These are phyloP conservation scores for Oxycera nigricornis DNA, from an alignment of 2,888 invertebrate genomes.

Conservation along the genomic window DNA sequence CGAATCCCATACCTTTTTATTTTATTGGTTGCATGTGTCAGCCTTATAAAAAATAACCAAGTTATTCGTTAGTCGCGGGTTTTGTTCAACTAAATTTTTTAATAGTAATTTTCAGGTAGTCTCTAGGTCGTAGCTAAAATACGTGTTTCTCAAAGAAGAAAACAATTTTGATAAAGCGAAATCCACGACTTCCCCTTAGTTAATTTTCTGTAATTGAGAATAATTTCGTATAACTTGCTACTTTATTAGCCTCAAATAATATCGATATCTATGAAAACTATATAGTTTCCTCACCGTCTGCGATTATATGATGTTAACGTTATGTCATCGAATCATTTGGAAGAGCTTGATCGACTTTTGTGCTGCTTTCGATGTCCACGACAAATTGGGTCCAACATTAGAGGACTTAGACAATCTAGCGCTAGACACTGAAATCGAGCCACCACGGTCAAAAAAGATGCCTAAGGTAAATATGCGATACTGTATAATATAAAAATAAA, in stretches of 20 bases:
- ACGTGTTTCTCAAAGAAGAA: too few species aligned
- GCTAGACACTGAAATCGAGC: conserved; percentile 65
- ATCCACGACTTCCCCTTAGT: too few species aligned
- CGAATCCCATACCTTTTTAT: too few species aligned
- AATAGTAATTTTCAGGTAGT: too few species aligned
- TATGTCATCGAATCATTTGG: conserved; percentile 71
- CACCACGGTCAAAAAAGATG: conserved; percentile 58
- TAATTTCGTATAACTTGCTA: neutral
- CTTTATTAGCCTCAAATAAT: neutral
- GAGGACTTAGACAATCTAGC: conserved; percentile 59
- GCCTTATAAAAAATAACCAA: too few species aligned
- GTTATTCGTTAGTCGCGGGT: too few species aligned
- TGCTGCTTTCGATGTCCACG: conserved; percentile 65
- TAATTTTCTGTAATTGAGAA: too few species aligned
- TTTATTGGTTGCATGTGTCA: too few species aligned
- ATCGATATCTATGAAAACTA: too few species aligned
- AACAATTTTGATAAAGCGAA: too few species aligned
- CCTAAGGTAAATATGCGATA: conserved; percentile 63
- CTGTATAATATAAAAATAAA: neutral
- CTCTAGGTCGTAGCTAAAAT: too few species aligned
- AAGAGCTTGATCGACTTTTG: conserved; percentile 70
- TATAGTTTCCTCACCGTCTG: conserved; percentile 74
- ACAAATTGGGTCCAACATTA: conserved; percentile 64
- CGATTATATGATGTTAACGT: conserved; percentile 75
- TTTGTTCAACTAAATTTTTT: too few species aligned